Evolutionary conservation across 2,797 vertebrate species (phyloP).

Genomic region (Ateles fusciceps): DNA sequence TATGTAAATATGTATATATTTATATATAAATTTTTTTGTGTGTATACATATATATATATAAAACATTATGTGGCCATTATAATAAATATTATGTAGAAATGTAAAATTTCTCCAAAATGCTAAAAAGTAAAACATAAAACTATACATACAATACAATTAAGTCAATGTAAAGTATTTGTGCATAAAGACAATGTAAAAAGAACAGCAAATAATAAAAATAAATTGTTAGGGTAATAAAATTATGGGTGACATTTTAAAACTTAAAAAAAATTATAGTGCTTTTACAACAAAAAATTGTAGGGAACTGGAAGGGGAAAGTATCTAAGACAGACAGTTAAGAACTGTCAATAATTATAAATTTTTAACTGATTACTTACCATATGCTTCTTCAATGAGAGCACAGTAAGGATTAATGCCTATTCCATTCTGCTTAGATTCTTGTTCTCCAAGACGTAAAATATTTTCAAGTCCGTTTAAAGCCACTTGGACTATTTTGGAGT

Average conservation of each 20-base stretch:
- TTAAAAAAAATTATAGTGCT: not conserved
- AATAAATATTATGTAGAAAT: not conserved
- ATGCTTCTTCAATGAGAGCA: slow-evolving; percentile 93
- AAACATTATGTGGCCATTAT: not conserved
- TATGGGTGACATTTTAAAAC: not conserved
- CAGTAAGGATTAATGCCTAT: slow-evolving; percentile 92
- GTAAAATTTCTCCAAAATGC: not conserved
- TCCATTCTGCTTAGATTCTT: slow-evolving; percentile 92
- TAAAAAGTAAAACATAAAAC: not conserved
- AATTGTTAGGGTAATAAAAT: not conserved
- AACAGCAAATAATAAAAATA: not conserved
- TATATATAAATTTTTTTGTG: too few relatives aligned
- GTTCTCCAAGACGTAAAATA: slow-evolving; percentile 92
- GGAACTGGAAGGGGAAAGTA: not conserved
- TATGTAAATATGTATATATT: too few relatives aligned
- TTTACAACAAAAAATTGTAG: not conserved
- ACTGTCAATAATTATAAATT: not conserved
- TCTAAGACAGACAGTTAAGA: not conserved
- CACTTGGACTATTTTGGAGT: slow-evolving; percentile 95
- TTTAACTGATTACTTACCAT: slow-evolving; percentile 85
- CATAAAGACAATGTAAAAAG: not conserved
- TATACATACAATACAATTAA: not conserved
- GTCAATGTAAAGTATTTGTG: not conserved
- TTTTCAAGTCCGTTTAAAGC: slow-evolving; percentile 95
- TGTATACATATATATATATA: too few relatives aligned